Base-by-base conservation (phyloP, 2,113 vertebrate species). In the Abramis brama region DNA sequence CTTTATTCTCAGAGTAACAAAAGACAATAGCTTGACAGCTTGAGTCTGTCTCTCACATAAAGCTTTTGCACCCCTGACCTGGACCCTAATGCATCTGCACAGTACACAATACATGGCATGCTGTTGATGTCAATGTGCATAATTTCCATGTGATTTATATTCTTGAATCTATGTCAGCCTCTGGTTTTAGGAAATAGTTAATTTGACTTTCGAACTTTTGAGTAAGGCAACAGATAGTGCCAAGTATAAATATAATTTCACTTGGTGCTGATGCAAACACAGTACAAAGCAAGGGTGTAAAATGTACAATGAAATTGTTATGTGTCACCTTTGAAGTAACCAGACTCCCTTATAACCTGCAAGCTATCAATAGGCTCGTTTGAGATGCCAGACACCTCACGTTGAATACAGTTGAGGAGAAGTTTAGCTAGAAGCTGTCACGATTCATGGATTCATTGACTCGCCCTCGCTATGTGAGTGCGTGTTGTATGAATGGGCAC, bases 81-180 rank as follows among this genome's bases (percentile, higher is more conserved):
- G 33, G n/a, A 84, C 70, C 30, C 52, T 62, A 36, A 71, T 83
- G 47, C 55, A 85, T 47, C 57, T 77, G 59, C 27, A 77, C 59
- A 64, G 33, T 85, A 62, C 23, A 77, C 52, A 85, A 64, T 30
- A 43, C 57, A 59, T 50, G 39, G 66, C 73, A 59, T 77, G n/a
- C 11, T 47, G 39, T 19, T 52, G 39, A 50, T 77, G 43, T 5
- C 59, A 77, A 23, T 45, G 55, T 60, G 36, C 15, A 59, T 84
- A 30, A 60, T 60, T 74, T 25, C 23, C 17, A 39, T 39, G 17
- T 25, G 10, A 45, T 74, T 47, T 15, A 25, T 13, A 74, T n/a
- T 47, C 43, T 75, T 50, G 19, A 71, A n/a, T 43, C 5, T 1
- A 71, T 36, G 7, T 71, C 36, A 39, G 19, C 68, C 33, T 39